These are phyloP conservation scores for Urocolius indicus DNA, from an alignment of 2,113 vertebrate genomes.

Conservation along the genomic window DNA sequence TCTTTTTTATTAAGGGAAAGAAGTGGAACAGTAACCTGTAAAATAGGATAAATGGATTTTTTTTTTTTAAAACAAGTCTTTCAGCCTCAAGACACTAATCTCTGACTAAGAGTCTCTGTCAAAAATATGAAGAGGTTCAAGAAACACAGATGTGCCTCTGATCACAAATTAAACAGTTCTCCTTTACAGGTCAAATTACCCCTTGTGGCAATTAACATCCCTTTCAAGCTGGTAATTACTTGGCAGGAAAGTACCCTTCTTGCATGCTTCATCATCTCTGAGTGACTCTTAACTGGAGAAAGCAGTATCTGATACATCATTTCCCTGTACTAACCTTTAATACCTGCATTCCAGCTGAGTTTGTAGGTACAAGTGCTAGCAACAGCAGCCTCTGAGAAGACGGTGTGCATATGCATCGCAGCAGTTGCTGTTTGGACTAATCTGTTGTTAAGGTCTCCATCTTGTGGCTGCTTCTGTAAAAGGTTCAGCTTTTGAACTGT, in stretches of 20 bases:
- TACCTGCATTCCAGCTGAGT: neutral
- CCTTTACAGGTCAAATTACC: neutral
- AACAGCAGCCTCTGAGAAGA: neutral
- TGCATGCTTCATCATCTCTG: fast-evolving
- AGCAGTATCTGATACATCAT: neutral
- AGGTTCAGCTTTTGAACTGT: neutral
- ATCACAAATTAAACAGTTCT: neutral
- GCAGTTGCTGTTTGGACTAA: neutral
- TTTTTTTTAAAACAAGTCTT: neutral
- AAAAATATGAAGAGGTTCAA: neutral
- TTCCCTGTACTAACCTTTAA: neutral
- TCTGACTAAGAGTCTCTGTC: neutral
- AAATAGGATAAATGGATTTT: neutral
- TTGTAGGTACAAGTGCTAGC: neutral
- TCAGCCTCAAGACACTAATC: neutral
- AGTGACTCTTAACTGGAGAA: neutral
- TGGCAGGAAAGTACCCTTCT: neutral
- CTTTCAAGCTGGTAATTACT: neutral
- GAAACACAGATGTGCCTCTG: neutral
- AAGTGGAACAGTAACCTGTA: neutral
- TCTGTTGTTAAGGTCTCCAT: constrained; percentile 69
- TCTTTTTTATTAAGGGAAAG: neutral
- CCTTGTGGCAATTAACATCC: too few species aligned
- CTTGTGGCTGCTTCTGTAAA: constrained; percentile 60
- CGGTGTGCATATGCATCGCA: neutral